Conservation (phyloP, 2,888 invertebrate species). For the Yponomeuta evonymella region DNA sequence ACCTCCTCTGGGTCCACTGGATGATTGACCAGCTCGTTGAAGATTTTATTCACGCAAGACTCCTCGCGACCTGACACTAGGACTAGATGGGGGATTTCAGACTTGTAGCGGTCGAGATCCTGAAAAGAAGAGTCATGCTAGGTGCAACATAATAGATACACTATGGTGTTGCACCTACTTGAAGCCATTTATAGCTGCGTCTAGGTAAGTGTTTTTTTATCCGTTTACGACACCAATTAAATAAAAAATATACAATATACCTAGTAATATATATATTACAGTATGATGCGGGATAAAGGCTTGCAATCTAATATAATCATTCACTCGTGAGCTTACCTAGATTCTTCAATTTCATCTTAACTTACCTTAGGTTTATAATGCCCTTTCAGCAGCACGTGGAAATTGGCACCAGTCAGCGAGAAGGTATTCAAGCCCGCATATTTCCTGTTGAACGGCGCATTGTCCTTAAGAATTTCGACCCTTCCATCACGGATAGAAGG, state of each 20-base stretch:
- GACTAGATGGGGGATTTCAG: slow-evolving; percentile 62
- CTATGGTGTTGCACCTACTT: no score
- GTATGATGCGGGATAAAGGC: no score
- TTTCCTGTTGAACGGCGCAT: slow-evolving; percentile 33
- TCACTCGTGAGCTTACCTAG: no score
- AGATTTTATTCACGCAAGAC: slow-evolving; percentile 45
- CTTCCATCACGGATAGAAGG: slow-evolving; percentile 32
- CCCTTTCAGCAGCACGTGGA: slow-evolving; percentile 44
- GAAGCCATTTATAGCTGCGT: no score
- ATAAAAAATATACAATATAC: no score
- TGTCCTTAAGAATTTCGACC: slow-evolving; percentile 36
- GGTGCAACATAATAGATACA: not conserved
- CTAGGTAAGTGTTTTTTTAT: no score
- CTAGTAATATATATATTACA: no score
- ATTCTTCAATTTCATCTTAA: no score
- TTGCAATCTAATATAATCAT: no score
- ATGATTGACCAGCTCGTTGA: slow-evolving; percentile 42
- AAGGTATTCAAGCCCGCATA: slow-evolving; percentile 42
- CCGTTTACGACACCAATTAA: no score
- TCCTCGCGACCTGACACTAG: slow-evolving; percentile 76
- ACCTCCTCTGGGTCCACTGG: slow-evolving; percentile 67
- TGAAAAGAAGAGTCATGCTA: slow-evolving; percentile 22
- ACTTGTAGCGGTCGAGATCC: slow-evolving; percentile 39
- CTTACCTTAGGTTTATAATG: slow-evolving; percentile 44
- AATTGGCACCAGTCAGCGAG: slow-evolving; percentile 40